Base-by-base conservation (phyloP, 2,888 invertebrate species). In the Chaetoderma sp. region DNA sequence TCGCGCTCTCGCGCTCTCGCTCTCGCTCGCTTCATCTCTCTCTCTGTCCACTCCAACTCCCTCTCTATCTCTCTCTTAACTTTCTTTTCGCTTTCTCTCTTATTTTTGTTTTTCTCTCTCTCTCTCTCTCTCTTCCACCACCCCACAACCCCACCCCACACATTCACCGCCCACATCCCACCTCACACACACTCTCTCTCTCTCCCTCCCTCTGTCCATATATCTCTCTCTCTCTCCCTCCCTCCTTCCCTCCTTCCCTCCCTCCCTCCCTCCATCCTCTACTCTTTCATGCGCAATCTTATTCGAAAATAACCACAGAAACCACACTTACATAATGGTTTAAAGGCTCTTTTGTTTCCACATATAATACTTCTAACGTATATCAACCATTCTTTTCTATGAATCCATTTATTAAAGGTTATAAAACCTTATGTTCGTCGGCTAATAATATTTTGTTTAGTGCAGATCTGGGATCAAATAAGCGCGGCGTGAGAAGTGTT, bases 141-240 rank as follows among this genome's bases (percentile, higher is more conserved):
- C 30, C 13, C 56, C 49, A 1, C 21, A 42, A 4, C 18, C 21
- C 21, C 16, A 56, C 23, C 2, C 21, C 18, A 18, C n/a, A 44
- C 39, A 23, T 23, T 13, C 21, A 25, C 16, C 71, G n/a, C 72
- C 68, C 10, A 36, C 49, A 2, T 65, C 61, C 54, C 30, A 18
- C 27, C 52, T 58, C 55, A 2, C 3, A 1, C 6, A 23, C 2
- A 3, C 54, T n/a, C 10, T 54, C 58, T 58, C 2, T n/a, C 27
- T 58, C 56, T 55, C 55, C 23, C 3, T 54, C 56, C 2, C n/a
- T n/a, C n/a, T n/a, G n/a, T n/a, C n/a, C n/a, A n/a, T n/a, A n/a
- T n/a, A n/a, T n/a, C n/a, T n/a, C n/a, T n/a, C n/a, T n/a, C n/a
- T n/a, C n/a, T n/a, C n/a, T n/a, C n/a, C n/a, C n/a, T n/a, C n/a